Conservation (phyloP, 2,113 vertebrate genomes). For the Scomber japonicus region DNA sequence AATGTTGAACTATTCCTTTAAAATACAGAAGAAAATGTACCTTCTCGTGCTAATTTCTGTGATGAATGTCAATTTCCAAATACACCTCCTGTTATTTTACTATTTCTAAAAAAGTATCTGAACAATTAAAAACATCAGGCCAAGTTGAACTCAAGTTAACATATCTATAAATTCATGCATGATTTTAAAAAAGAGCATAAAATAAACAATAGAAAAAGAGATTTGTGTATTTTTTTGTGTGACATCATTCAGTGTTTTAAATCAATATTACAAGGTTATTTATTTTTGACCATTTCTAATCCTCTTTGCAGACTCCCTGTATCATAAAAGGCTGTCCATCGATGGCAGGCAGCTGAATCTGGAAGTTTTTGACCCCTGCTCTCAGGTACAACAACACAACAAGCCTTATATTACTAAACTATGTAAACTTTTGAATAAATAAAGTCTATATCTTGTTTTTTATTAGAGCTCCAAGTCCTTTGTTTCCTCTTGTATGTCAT, state of each 20-base stretch:
- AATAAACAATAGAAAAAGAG: background rate
- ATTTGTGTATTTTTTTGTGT: background rate
- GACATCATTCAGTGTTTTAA: background rate
- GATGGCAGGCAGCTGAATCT: constrained; percentile 85
- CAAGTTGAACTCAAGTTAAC: too few relatives aligned
- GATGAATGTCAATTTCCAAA: too few relatives aligned
- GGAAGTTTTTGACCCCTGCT: constrained; percentile 86
- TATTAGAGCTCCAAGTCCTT: background rate
- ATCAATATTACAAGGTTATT: background rate
- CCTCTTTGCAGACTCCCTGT: constrained; percentile 80
- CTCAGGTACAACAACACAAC: constrained; percentile 71
- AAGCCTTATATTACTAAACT: background rate
- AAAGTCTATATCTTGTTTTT: background rate
- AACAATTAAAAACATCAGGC: too few relatives aligned
- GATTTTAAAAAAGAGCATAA: too few relatives aligned
- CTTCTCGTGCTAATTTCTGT: too few relatives aligned
- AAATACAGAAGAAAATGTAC: too few relatives aligned
- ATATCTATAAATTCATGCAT: too few relatives aligned
- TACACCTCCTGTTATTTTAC: too few relatives aligned
- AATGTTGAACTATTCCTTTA: too few relatives aligned
- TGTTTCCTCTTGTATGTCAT: constrained; percentile 12
- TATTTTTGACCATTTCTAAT: background rate
- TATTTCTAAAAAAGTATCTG: too few relatives aligned
- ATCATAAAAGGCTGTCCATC: constrained; percentile 84
- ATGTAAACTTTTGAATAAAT: background rate